A percentile compares a stretch with the other conserved stretches of the same genome.
These are phyloP conservation scores for Hypselothyrea guttata DNA, from an alignment of 2,888 invertebrate genomes.

Conservation along the genomic window DNA sequence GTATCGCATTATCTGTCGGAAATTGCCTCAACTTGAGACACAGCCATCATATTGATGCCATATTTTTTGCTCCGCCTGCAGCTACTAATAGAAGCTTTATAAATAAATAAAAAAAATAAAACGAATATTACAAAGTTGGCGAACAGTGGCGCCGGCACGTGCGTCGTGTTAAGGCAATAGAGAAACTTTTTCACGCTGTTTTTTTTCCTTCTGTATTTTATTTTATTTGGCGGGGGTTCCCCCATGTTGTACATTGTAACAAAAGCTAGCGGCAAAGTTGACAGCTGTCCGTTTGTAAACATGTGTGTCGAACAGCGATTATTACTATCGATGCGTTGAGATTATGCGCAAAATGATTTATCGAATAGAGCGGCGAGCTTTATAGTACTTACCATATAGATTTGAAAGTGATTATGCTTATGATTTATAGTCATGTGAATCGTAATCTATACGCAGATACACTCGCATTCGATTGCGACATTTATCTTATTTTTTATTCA, in stretches of 20 bases:
- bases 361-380: no score
- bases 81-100: conserved; percentile 28
- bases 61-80: conserved; percentile 30
- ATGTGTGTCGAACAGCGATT: conserved; percentile 44
- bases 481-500: background rate
- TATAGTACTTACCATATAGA: background rate
- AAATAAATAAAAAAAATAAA: conserved; percentile 10
- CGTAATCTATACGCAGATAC: no score
- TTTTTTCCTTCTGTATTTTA: background rate
- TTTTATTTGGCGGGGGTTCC: background rate
- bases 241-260: background rate
- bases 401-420: conserved; percentile 1
- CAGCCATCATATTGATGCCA: conserved; percentile 50
- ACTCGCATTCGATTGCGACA: no score
- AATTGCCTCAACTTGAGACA: conserved; percentile 60
- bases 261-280: conserved; percentile 40
- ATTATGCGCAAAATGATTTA: no score
- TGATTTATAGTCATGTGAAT: no score
- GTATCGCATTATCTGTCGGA: conserved; percentile 38
- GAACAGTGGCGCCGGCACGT: conserved; percentile 26
- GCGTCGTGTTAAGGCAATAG: conserved; percentile 30
- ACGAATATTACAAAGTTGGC: conserved; percentile 33
- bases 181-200: conserved; percentile 31
- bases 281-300: conserved; percentile 60
- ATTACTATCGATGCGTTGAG: conserved; percentile 30